These are phyloP conservation scores for Apamea epomidion DNA, from an alignment of 2,888 invertebrate genomes.

Conservation along the genomic window DNA sequence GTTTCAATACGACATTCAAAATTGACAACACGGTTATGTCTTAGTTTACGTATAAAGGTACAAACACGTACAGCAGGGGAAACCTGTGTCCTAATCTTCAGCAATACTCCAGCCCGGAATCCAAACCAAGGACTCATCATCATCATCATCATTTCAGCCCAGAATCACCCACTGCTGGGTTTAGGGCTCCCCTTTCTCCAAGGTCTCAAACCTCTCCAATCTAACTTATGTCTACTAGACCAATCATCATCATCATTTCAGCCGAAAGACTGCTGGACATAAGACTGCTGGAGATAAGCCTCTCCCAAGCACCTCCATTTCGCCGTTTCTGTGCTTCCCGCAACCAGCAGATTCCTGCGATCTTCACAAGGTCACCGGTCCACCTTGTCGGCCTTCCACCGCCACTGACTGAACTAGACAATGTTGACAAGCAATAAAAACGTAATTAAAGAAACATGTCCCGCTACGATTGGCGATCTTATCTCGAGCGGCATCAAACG, in stretches of 20 bases:
- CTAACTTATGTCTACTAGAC: background rate
- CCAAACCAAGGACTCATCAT: background rate
- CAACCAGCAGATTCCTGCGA: background rate
- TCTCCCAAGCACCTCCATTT: too few species aligned
- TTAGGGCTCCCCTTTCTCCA: too few species aligned
- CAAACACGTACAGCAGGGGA: too few species aligned
- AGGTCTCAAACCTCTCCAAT: background rate
- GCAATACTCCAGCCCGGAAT: background rate
- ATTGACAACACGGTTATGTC: background rate
- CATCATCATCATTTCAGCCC: too few species aligned
- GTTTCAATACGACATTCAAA: background rate
- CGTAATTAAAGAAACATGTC: constrained; percentile 40
- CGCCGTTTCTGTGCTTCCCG: background rate
- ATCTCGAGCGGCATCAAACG: constrained; percentile 40
- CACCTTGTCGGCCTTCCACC: background rate
- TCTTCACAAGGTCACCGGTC: background rate
- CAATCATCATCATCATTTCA: too few species aligned
- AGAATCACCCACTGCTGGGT: too few species aligned
- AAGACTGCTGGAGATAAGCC: too few species aligned
- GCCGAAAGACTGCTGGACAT: too few species aligned
- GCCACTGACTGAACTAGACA: background rate
- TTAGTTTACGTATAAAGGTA: background rate
- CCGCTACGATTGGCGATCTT: constrained; percentile 36
- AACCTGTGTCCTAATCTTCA: background rate
- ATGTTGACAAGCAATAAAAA: constrained; percentile 35